Conservation (phyloP, 1,140 invertebrate genomes). For the Plectrocnemia conspersa region DNA sequence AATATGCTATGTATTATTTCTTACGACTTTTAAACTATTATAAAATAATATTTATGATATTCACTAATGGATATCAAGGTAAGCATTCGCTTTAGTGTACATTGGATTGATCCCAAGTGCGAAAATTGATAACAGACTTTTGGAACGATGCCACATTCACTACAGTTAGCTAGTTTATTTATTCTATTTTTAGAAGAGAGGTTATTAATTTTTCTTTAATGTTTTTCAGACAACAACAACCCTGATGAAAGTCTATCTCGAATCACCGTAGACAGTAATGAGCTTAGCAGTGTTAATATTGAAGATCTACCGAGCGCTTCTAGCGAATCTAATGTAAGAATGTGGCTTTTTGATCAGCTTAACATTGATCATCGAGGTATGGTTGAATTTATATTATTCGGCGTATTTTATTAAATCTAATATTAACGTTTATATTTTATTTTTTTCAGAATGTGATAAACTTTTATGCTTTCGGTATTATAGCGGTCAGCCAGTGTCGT, state of each 20-base stretch:
- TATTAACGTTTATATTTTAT: neutral
- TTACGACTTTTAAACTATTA: no score
- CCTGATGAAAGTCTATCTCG: conserved; percentile 8
- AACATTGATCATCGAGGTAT: conserved; percentile 34
- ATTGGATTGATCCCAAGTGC: no score
- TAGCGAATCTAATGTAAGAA: conserved; percentile 29
- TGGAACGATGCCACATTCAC: no score
- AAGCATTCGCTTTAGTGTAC: no score
- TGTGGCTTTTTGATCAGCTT: conserved; percentile 53
- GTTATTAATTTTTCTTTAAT: conserved; percentile 11
- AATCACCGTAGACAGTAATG: neutral
- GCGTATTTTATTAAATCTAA: conserved; percentile 7
- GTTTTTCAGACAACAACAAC: conserved; percentile 5
- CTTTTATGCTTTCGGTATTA: conserved; percentile 51
- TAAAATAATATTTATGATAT: no score
- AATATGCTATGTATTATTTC: no score
- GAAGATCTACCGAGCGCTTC: neutral
- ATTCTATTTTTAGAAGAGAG: no score
- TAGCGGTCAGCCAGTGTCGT: conserved; percentile 48
- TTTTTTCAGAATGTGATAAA: conserved; percentile 50
- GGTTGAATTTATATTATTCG: neutral
- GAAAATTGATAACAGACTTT: no score
- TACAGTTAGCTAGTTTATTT: no score
- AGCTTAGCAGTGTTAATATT: no score
- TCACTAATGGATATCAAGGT: no score